Base-by-base conservation (phyloP, 2,113 vertebrate genomes). In the Misgurnus mizolepis region DNA sequence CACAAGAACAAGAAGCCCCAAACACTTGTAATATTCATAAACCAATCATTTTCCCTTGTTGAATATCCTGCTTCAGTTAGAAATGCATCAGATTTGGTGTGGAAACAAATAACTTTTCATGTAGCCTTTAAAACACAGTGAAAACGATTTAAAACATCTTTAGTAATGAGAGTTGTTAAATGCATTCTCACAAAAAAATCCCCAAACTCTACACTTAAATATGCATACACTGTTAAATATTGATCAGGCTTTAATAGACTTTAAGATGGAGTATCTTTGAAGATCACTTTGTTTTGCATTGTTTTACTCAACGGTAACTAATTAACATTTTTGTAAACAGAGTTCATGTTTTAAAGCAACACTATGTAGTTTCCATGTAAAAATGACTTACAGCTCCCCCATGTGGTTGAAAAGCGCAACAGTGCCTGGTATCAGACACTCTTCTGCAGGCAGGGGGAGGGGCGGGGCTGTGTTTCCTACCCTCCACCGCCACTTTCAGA, bases 181-280 rank as follows among this genome's bases (percentile, higher is more conserved):
- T 70, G 43, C 27, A 4, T 55, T 70, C 4, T 70, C 8, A 17
- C 14, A 55, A 7, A 70, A 22, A 47, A 53, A 17, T 70, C 34
- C 69, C 34, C 17, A 41, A 72, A 18, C 34, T 72, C 15, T 34
- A 55, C 2, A 73, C 15, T 60, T 43, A 43, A 22, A 73, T 45
- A 60, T 60, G 55, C 11, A 73, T 27, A 41, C 11, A 40, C 41
- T 60, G 22, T 73, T 73, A 58, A 73, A 58, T 43, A 73, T 73
- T 43, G 17, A 58, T 60, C 15, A 60, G 40, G 60, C 53, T 12
- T 41, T 18, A 15, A 53, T 53, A 53, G 50, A 53, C 12, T 53
- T 53, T 53, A 53, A 53, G 50, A 9, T 41, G 8, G 41, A 58
- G 56, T 12, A 71, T 56, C 4, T n/a, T 56, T 58, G 6, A 18